Base-by-base conservation (phyloP, 2,797 vertebrate species). In the Sebastes iracundus region DNA sequence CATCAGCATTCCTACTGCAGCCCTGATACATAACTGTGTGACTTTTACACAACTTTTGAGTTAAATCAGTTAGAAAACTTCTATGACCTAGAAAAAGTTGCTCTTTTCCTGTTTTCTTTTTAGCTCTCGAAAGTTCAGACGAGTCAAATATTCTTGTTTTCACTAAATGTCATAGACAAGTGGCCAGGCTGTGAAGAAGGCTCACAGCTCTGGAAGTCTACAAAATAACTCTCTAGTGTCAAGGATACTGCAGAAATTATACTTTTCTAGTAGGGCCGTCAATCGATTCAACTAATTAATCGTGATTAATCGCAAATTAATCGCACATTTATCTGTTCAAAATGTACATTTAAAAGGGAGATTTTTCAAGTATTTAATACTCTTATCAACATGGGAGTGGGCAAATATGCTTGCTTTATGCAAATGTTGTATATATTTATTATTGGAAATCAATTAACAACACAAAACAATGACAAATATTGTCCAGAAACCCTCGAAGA, bases 1-100 rank as follows among this genome's bases (percentile, higher is more conserved):
- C 58, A 78, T 73, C 72, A 83, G 87, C 87, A 87, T 87, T 87
- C 83, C 69, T 73, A 28, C 73, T 3, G 63, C 68, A 75, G 61
- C 85, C 72, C 80, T 77, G 79, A 89, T 87, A 80, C 82, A 59
- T 69, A 80, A 86, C 83, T 69, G 49, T 2, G 18, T 77, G 88
- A 92, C 87, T 92, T 92, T 87, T 89, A 80, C 72, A 81, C 79
- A 89, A 91, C 86, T 92, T 52, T 91, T 87, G 69, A 77, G 56
- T 52, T 62, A 75, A 87, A 73, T 67, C 73, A 61, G 56, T 86
- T 46, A 60, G 11, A 75, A 87, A 91, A 82, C 59, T 16, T 84
- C 38, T 53, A 6, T 77, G 85, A 90, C 88, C 86, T 63, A 89
- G 68, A 84, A 85, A 68, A 84, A 81, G 59, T 65, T 77, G 10